Evolutionary conservation across 2,113 vertebrate species (phyloP).

Genomic region (Astatoreochromis straeleni): DNA sequence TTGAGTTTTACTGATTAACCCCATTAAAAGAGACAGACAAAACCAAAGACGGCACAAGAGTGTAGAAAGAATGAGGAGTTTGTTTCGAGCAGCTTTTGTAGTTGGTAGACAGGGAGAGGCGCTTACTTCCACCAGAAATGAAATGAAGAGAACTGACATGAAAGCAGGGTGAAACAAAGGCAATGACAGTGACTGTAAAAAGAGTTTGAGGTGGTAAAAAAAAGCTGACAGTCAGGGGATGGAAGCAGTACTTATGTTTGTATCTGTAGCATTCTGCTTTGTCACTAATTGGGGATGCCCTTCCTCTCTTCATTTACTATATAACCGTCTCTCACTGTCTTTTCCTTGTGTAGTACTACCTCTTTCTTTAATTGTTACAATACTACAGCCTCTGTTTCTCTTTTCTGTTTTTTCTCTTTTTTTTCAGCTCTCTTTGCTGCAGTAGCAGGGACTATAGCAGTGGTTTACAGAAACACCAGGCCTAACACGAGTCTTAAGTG

Average conservation of each 20-base stretch:
- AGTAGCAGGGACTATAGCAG: conserved; percentile 15
- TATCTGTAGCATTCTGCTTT: conserved; percentile 11
- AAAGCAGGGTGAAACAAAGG: conserved; percentile 43
- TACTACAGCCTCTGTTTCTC: neutral
- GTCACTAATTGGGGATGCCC: conserved; percentile 27
- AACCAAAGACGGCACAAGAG: conserved; percentile 4
- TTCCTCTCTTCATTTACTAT: neutral
- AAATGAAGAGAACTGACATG: conserved; percentile 41
- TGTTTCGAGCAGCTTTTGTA: conserved; percentile 52
- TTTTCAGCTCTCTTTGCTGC: neutral
- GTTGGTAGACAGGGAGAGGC: conserved; percentile 11
- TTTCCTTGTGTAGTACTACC: neutral
- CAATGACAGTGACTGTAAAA: conserved; percentile 40
- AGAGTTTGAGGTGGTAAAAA: neutral
- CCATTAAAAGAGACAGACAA: conserved; percentile 33
- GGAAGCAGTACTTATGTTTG: conserved; percentile 6
- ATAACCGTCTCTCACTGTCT: neutral
- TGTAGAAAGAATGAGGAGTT: conserved; percentile 28
- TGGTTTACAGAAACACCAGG: conserved; percentile 47
- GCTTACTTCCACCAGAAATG: conserved; percentile 23
- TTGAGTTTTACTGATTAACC: conserved; percentile 62
- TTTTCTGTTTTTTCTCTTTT: neutral
- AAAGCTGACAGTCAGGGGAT: neutral
- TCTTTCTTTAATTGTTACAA: neutral
- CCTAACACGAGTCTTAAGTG: conserved; percentile 42